Conservation (phyloP, 2,888 invertebrate genomes). For the Petrophora chlorosata region DNA sequence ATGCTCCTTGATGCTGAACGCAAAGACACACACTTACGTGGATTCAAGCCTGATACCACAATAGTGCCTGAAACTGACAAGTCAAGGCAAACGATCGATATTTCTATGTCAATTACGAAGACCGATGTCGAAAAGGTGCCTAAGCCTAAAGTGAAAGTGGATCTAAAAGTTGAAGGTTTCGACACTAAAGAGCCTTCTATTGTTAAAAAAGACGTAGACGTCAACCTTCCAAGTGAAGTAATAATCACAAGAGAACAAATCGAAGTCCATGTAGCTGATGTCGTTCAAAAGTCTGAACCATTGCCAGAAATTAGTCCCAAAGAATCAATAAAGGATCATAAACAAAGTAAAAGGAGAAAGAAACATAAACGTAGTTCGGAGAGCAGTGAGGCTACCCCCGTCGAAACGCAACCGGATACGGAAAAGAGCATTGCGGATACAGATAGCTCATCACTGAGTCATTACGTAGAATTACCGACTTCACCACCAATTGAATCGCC, state of each 20-base stretch:
- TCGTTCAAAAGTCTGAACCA: slow-evolving; percentile 65
- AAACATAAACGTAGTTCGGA: slow-evolving; percentile 80
- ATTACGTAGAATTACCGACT: slow-evolving; percentile 69
- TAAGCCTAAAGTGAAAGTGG: slow-evolving; percentile 63
- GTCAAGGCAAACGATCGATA: slow-evolving; percentile 59
- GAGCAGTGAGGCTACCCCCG: slow-evolving; percentile 53
- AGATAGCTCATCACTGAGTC: slow-evolving; percentile 72
- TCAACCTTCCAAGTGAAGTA: slow-evolving; percentile 60
- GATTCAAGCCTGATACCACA: slow-evolving; percentile 33
- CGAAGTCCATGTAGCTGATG: slow-evolving; percentile 41
- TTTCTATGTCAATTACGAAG: slow-evolving; percentile 66
- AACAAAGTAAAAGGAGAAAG: slow-evolving; percentile 86
- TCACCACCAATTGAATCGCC: slow-evolving; percentile 80
- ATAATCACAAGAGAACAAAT: slow-evolving; percentile 50
- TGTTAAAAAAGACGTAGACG: slow-evolving; percentile 69
- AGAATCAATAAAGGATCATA: slow-evolving; percentile 64
- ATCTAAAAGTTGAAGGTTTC: slow-evolving; percentile 62
- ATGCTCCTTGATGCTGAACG: slow-evolving; percentile 66
- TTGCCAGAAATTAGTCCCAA: slow-evolving; percentile 40
- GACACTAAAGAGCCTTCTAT: slow-evolving; percentile 52
- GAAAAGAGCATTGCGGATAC: slow-evolving; percentile 67
- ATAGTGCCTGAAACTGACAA: slow-evolving; percentile 30
- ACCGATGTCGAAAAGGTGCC: slow-evolving; percentile 45
- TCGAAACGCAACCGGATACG: slow-evolving; percentile 54
- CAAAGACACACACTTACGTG: slow-evolving; percentile 51